These are phyloP conservation scores for Oreotragus oreotragus DNA, from an alignment of 2,113 vertebrate species.

Conservation along the genomic window DNA sequence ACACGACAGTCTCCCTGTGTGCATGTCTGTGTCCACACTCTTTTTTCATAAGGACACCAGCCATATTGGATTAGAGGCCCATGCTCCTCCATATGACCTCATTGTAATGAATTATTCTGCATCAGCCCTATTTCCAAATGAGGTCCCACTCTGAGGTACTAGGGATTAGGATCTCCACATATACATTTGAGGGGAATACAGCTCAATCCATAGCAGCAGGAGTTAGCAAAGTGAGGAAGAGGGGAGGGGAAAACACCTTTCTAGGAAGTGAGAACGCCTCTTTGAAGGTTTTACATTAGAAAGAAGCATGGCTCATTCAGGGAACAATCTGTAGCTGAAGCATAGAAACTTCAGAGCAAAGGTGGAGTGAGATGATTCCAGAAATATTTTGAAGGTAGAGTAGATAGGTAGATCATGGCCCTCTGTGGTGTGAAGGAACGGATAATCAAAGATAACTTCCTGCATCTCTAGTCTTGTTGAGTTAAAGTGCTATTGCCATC, in stretches of 20 bases:
- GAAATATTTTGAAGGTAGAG: neutral
- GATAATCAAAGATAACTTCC: neutral
- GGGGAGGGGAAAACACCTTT: fast-evolving
- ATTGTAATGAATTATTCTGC: neutral
- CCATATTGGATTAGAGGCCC: neutral
- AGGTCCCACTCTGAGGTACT: neutral
- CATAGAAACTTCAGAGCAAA: neutral
- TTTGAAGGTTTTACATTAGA: neutral
- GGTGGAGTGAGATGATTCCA: neutral
- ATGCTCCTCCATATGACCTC: neutral
- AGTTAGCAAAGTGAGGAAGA: neutral
- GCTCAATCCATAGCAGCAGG: neutral
- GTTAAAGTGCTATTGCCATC: neutral
- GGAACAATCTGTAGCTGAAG: neutral
- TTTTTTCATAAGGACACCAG: neutral
- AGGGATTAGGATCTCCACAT: neutral
- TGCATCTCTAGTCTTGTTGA: neutral
- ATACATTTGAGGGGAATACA: neutral
- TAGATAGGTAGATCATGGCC: neutral
- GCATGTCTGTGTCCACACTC: neutral
- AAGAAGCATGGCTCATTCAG: neutral
- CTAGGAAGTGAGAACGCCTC: neutral
- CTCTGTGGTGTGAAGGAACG: neutral
- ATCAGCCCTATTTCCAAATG: neutral
- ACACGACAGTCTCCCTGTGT: neutral